phyloP scores from a whole-genome alignment of 2,888 invertebrate species.

The Bembecia ichneumoniformis region DNA sequence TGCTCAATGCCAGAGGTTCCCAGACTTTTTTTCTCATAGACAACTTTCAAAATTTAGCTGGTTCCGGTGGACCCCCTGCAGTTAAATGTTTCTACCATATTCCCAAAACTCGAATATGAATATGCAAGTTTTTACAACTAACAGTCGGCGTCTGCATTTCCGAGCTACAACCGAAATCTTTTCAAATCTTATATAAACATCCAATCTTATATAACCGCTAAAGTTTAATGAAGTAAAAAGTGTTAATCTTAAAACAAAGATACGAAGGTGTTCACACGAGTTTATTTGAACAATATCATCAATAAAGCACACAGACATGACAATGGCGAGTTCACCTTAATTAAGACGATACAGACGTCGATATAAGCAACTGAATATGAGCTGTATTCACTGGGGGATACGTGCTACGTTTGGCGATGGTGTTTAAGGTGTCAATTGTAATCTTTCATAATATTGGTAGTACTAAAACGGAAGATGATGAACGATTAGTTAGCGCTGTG shows the following conservation, averaged over 20 bases:
- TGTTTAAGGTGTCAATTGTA: constrained; percentile 18
- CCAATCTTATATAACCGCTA: background rate
- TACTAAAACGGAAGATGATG: constrained; percentile 6
- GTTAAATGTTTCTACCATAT: no score
- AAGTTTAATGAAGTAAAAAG: constrained; percentile 1
- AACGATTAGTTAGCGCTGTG: constrained; percentile 24
- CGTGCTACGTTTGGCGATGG: background rate
- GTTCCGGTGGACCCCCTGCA: no score
- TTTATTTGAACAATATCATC: constrained; percentile 24
- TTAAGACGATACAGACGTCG: constrained; percentile 30
- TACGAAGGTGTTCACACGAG: background rate
- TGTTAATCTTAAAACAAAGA: constrained; percentile 5
- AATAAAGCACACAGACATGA: constrained; percentile 35
- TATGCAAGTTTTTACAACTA: no score
- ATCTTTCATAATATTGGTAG: constrained; percentile 23
- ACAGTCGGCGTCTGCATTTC: no score
- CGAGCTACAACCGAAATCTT: no score
- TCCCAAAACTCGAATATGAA: no score
- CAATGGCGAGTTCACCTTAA: constrained; percentile 43
- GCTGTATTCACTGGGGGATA: background rate
- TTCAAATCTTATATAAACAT: no score
- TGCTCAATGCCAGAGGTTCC: no score
- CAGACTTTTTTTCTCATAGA: no score
- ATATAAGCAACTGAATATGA: background rate
- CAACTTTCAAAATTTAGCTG: no score